phyloP scores from a whole-genome alignment of 2,113 vertebrate species.

The Malurus cyaneus region DNA sequence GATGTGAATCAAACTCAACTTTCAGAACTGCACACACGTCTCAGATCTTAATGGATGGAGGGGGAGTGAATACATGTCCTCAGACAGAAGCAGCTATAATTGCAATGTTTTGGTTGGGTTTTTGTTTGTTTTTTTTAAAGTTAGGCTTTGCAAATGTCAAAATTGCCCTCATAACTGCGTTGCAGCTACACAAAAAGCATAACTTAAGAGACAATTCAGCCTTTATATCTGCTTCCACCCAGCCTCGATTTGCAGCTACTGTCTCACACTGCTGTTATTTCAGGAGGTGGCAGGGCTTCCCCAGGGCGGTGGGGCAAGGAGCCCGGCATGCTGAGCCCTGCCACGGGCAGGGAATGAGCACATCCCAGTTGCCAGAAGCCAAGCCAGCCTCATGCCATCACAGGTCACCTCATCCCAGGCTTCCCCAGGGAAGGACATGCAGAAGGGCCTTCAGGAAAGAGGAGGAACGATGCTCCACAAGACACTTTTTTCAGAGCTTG shows the following conservation, averaged over 20 bases:
- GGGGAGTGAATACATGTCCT: background rate
- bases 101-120: background rate
- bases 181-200: background rate
- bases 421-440: background rate
- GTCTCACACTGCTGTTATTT: background rate
- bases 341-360: background rate
- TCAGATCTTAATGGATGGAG: background rate
- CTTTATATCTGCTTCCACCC: background rate
- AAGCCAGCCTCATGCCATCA: background rate
- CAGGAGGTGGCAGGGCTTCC: background rate
- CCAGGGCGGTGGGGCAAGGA: rapidly evolving
- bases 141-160: background rate
- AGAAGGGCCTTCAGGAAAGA: background rate
- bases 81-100: background rate
- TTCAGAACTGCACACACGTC: background rate
- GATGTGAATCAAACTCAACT: background rate
- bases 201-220: background rate
- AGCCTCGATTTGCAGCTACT: background rate
- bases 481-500: background rate
- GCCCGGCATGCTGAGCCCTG: background rate
- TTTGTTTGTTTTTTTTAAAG: background rate
- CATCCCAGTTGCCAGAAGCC: rapidly evolving
- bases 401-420: background rate
- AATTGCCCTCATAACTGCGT: background rate
- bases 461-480: background rate